Percentiles rank a stretch among this genome's conserved stretches.
Evolutionary conservation across 2,113 vertebrate species (phyloP).

Genomic region (Periophthalmodon schlosseri): DNA sequence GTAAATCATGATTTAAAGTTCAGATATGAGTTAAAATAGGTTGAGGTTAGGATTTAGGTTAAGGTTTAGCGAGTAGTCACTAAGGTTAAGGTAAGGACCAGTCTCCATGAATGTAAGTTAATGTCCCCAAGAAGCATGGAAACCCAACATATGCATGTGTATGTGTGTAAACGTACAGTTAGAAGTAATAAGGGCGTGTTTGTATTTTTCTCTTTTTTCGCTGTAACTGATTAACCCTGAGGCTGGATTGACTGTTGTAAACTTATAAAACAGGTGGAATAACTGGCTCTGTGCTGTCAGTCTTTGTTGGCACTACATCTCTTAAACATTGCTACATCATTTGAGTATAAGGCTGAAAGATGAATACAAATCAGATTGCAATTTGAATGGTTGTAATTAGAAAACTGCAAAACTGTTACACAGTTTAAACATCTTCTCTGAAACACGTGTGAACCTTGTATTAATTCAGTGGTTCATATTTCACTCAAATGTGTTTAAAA

Average conservation of each 20-base stretch:
- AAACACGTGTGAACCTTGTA: background rate
- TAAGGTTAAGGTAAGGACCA: no score
- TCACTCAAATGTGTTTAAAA: background rate
- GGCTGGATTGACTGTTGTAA: conserved; percentile 25
- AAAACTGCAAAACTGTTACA: background rate
- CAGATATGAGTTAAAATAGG: no score
- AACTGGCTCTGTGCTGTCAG: background rate
- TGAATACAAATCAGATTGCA: background rate
- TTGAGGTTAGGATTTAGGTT: no score
- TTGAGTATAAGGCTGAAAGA: background rate
- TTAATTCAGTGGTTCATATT: background rate
- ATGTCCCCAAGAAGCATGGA: no score
- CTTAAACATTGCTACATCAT: conserved; percentile 37
- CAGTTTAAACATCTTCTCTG: background rate
- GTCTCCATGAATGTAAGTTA: no score
- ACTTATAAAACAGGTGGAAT: conserved; percentile 17
- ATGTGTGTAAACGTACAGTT: background rate
- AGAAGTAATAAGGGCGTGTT: conserved; percentile 24
- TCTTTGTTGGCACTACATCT: background rate
- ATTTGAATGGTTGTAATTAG: background rate
- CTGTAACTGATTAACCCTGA: conserved; percentile 51
- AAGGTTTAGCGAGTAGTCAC: no score
- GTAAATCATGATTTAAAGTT: no score
- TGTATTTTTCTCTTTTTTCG: conserved; percentile 14
- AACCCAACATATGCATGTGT: background rate